Evolutionary conservation across 1,140 invertebrate genomes (phyloP), one percentile per base, ranked within the genome.

Genomic region (Panagrolaimus sp.): DNA sequence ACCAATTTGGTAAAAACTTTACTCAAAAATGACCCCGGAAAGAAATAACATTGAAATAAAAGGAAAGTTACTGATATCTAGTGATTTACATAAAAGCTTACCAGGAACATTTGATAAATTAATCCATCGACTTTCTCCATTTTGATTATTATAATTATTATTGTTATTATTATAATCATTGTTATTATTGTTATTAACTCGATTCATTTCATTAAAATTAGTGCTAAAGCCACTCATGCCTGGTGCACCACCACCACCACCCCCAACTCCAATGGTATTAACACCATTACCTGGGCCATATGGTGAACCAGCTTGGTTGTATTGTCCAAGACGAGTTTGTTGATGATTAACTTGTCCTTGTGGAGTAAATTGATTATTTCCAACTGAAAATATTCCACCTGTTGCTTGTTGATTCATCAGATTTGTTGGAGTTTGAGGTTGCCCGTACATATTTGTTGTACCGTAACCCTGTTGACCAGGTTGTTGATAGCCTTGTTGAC

Each of bases 81-180:
- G n/a, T n/a, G n/a, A n/a, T n/a, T n/a, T 14, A 15, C 47, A 52
- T 17, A 52, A 5, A 52, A 52, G 24, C 52, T 58, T 26, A 58
- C 52, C 21, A 58, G 52, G 52, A 21, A 58, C 52, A 58, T 58
- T 58, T 7, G 32, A 38, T 28, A 58, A 58, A 17, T 58, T 58
- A 21, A 58, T 58, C 52, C 52, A 58, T 58, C 52, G 15, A 4
- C 15, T 21, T 21, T 58, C 52, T 26, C 52, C 52, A 17, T 28
- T 28, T 48, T 48, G 47, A 58, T 58, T 58, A 21, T 58, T 58
- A 12, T 14, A 12, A 2, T 28, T 28, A 17, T 21, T 26, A 26
- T 58, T 21, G n/a, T 58, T 58, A 24, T 28, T 28, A 21, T 58
- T 21, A 2, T 58, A 28, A 24, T 28, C 52, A 1, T 21, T 21